Evolutionary conservation across 2,113 vertebrate species (phyloP).

Genomic region (Nesoenas mayeri): DNA sequence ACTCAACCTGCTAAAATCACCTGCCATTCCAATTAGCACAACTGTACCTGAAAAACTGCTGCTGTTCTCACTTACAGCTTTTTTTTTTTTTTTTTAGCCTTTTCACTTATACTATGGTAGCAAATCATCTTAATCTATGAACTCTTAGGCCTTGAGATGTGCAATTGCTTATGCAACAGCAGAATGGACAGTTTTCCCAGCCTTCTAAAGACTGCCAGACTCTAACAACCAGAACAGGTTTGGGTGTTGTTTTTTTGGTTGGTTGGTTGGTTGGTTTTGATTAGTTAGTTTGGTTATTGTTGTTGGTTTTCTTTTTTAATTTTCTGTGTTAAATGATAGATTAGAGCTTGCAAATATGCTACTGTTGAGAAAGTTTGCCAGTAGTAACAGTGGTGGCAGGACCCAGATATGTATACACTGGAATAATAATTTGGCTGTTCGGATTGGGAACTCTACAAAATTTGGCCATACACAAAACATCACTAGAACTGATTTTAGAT

Average conservation of each 20-base stretch:
- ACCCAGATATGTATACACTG: accelerated
- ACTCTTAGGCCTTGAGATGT: neutral
- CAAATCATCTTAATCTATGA: neutral
- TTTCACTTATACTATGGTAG: neutral
- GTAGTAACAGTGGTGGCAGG: neutral
- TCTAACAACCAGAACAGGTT: neutral
- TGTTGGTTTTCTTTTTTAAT: too few species aligned
- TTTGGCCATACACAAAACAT: neutral
- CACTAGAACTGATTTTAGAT: neutral
- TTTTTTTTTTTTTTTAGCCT: neutral
- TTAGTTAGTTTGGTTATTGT: neutral
- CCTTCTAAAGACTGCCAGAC: neutral
- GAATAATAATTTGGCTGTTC: neutral
- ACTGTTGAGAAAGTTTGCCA: neutral
- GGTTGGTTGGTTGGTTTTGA: neutral
- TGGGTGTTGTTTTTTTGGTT: neutral
- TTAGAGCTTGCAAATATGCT: neutral
- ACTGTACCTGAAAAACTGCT: neutral
- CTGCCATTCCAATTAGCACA: neutral
- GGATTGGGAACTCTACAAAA: neutral
- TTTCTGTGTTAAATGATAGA: neutral
- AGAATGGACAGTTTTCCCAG: neutral
- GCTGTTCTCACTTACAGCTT: neutral
- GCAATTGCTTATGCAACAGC: neutral
- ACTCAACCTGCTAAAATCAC: neutral